Evolutionary conservation across 2,888 invertebrate species (phyloP), one percentile per base, ranked within the genome.

Genomic region (Caenorhabditis japonica): DNA sequence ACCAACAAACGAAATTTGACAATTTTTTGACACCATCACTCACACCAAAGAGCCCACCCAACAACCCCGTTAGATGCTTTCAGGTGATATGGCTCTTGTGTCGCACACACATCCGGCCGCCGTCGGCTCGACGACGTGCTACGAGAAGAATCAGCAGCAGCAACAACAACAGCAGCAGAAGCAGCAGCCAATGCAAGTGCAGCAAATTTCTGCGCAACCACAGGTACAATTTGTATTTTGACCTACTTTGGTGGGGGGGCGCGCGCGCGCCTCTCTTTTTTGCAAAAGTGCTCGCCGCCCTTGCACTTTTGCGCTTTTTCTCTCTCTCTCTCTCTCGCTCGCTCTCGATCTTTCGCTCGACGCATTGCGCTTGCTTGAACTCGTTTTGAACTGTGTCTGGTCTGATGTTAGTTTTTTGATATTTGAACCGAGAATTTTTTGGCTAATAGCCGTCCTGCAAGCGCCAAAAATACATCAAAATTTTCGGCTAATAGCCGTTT

Each of bases 11-110:
- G n/a, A n/a, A n/a, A n/a, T n/a, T n/a, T n/a, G n/a, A n/a, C n/a
- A n/a, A n/a, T n/a, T n/a, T n/a, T n/a, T n/a, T n/a, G n/a, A n/a
- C n/a, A n/a, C n/a, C n/a, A n/a, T n/a, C n/a, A n/a, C n/a, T n/a
- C n/a, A n/a, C n/a, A n/a, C n/a, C n/a, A n/a, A n/a, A n/a, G n/a
- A n/a, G n/a, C n/a, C n/a, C n/a, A n/a, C n/a, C n/a, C n/a, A n/a
- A n/a, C n/a, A 49, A 10, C 15, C 33, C 10, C 30, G 33, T 21
- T 15, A 49, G 13, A 19, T 21, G 7, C 12, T 78, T 76, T 15
- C 74, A 79, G 79, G 76, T 61, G 79, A 79, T 46, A 79, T 79
- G 79, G 79, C 79, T 38, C 59, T 79, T 4, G 79, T 79, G 17
- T 78, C 78, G n/a, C 78, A 78, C 46, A 74, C 74, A 27, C 74